phyloP scores from a whole-genome alignment of 2,888 invertebrate genomes.

The Oegoconia quadripuncta region DNA sequence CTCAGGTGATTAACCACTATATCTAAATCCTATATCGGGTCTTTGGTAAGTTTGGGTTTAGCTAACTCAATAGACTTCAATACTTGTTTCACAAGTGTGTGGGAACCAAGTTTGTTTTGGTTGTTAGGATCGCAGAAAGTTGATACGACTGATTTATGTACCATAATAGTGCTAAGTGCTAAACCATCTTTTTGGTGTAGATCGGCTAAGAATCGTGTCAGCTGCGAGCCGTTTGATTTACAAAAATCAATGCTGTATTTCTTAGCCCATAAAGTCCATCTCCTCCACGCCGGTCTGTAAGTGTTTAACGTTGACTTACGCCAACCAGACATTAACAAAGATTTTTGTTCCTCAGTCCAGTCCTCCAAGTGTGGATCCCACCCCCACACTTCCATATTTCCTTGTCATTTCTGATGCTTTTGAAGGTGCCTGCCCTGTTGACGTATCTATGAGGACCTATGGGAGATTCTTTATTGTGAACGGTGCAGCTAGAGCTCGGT shows the following conservation, averaged over 20 bases:
- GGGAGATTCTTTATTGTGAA: conserved; percentile 10
- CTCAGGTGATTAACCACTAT: not conserved
- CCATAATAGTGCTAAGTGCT: conserved; percentile 16
- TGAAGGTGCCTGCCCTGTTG: conserved; percentile 4
- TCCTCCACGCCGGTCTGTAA: conserved; percentile 16
- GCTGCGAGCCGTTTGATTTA: conserved; percentile 1
- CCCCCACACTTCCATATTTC: conserved; percentile 29
- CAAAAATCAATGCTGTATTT: not conserved
- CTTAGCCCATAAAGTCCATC: conserved; percentile 15
- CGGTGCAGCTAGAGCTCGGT: conserved; percentile 11
- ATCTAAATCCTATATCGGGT: conserved; percentile 21
- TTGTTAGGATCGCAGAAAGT: conserved; percentile 14
- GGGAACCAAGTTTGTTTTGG: conserved; percentile 14
- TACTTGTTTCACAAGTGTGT: conserved; percentile 21
- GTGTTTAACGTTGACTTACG: conserved; percentile 15
- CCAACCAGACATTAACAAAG: conserved; percentile 15
- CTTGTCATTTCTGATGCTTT: conserved; percentile 1
- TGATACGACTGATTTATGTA: conserved; percentile 21
- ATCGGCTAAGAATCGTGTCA: conserved; percentile 18
- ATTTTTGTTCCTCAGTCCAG: conserved; percentile 18
- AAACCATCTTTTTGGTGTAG: conserved; percentile 12
- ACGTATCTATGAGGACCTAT: conserved; percentile 3
- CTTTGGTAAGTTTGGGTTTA: conserved; percentile 7
- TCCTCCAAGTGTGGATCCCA: conserved; percentile 15
- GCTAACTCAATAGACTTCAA: conserved; percentile 16